Evolutionary conservation across 2,797 vertebrate species (phyloP).

Genomic region (Nyctalus aviator): DNA sequence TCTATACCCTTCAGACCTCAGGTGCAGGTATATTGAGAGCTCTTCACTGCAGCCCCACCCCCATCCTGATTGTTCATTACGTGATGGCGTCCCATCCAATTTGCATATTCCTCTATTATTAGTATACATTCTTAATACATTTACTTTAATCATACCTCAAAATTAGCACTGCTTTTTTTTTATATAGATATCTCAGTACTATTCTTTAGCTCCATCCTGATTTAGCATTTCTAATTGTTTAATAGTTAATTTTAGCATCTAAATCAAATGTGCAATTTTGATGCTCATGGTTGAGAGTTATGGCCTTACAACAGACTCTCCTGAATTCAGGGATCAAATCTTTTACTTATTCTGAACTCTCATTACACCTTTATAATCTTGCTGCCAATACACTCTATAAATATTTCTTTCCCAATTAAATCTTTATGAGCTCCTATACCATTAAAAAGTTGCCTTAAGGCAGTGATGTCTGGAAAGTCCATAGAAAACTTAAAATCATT

Average conservation of each 20-base stretch:
- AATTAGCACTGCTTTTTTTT: not conserved
- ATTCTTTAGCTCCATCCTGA: not conserved
- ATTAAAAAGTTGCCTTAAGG: constrained; percentile 44
- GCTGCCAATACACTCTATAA: constrained; percentile 16
- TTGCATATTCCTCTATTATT: too few relatives aligned
- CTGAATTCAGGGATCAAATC: constrained; percentile 14
- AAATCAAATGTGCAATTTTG: not conserved
- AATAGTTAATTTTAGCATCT: not conserved
- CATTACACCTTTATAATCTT: not conserved
- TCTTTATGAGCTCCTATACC: not conserved
- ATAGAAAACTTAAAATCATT: not conserved
- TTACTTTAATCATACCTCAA: not conserved
- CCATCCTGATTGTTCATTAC: too few relatives aligned
- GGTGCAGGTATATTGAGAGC: too few relatives aligned
- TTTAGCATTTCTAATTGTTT: not conserved
- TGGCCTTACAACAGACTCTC: not conserved
- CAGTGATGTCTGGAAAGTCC: not conserved
- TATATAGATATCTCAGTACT: not conserved
- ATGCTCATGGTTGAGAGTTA: not conserved
- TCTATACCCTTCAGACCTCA: too few relatives aligned
- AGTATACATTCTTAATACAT: not conserved
- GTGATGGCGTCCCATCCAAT: too few relatives aligned
- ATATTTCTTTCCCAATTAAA: constrained; percentile 58
- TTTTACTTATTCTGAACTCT: not conserved
- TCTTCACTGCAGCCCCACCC: too few relatives aligned